Evolutionary conservation across 2,888 invertebrate species (phyloP).

Genomic region (Tetheella fluctuosa): DNA sequence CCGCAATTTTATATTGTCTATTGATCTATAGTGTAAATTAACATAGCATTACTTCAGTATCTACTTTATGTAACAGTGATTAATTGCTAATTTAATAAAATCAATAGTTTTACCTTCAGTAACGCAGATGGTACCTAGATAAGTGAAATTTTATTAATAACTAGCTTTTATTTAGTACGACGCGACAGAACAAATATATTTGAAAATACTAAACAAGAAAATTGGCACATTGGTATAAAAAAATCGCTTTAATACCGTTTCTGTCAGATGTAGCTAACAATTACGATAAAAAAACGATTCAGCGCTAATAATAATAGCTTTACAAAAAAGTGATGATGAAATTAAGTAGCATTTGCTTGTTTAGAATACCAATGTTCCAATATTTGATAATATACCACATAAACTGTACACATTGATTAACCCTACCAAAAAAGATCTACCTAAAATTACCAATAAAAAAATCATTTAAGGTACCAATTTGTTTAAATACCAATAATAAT

Average conservation of each 20-base stretch:
- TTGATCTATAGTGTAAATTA: not conserved
- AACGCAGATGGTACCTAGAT: conserved; percentile 34
- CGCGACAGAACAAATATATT: not conserved
- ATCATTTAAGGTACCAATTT: too few species aligned
- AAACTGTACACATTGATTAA: not conserved
- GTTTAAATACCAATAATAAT: too few species aligned
- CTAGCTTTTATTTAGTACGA: conserved; percentile 21
- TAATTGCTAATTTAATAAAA: not conserved
- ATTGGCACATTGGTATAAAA: not conserved
- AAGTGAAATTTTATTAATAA: conserved; percentile 26
- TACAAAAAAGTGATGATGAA: not conserved
- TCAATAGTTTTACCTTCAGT: not conserved
- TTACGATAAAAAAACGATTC: not conserved
- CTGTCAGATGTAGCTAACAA: not conserved
- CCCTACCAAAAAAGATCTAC: conserved; percentile 20
- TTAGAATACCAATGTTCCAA: not conserved
- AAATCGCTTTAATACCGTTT: not conserved
- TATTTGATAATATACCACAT: not conserved
- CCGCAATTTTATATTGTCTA: not conserved
- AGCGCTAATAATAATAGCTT: not conserved
- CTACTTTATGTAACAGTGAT: not conserved
- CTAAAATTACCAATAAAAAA: conserved; percentile 18
- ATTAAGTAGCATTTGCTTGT: not conserved
- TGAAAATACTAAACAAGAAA: conserved; percentile 18
- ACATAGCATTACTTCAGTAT: not conserved